Evolutionary conservation across 2,888 invertebrate species (phyloP), one percentile per base, ranked within the genome.

Genomic region (Liodrosophila aerea): DNA sequence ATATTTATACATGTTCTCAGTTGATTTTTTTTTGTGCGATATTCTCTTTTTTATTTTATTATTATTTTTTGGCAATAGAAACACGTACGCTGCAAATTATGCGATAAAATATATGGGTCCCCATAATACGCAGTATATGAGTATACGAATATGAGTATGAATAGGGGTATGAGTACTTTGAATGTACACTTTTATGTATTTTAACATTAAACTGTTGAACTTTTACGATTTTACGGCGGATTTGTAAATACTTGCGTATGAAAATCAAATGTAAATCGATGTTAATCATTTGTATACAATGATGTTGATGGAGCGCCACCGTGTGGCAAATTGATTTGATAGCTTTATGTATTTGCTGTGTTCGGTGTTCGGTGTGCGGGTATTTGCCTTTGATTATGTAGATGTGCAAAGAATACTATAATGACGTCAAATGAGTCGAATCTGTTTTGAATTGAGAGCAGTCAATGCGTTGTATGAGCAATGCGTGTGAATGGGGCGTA

Each of bases 31-130:
- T 3, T 29, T 33, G 8, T 11, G n/a, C 5, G 11, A 7, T 22
- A 22, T 22, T 22, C 5, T 22, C 22, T 22, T 22, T 22, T 5
- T 22, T 22, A 40, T 34, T 41, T 15, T 34, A 51, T 15, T 27
- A 9, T 12, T 39, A 7, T 11, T 11, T 8, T 50, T 73, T 60
- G 61, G 54, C 71, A 64, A 56, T 52, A 51, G 70, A 61, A 62
- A 71, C 71, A 74, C 74, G 74, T 71, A 71, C 70, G 40, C 58
- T 57, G 70, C 81, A 84, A 75, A 84, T 81, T 77, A 69, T 81
- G 73, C 84, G 68, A 81, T 81, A 77, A 81, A 84, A 77, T 65
- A 63, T 60, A 39, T 49, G 41, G 15, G 4, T 1, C 18, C 16
- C 51, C 37, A 18, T 58, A 69, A 64, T 69, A 65, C 54, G 56